Evolutionary conservation across 1,140 invertebrate species (phyloP), one percentile per base, ranked within the genome.

Genomic region (Potamilus streckersoni): DNA sequence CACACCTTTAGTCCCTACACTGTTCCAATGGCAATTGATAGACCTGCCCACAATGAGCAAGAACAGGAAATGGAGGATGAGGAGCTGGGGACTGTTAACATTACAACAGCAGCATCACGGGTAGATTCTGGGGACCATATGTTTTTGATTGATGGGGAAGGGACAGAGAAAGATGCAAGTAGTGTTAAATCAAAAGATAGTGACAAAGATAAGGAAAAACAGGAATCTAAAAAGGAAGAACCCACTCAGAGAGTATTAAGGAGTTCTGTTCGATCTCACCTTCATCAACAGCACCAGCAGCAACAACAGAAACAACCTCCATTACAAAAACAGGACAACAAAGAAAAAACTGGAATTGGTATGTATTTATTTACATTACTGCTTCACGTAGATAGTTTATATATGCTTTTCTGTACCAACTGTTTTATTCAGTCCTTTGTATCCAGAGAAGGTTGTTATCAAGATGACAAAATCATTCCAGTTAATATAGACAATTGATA

Each of bases 191-290:
- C 61, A n/a, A 17, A 12, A 23, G 65, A 69, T 62, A 69, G 65
- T 68, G 65, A 69, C 20, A 20, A 68, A 27, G 69, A 61, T 63
- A 69, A 79, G 27, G 93, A 94, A 71, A 91, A 91, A 20, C 68
- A 68, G 19, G 79, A 79, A 19, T 82, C 82, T n/a, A 81, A 82
- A 60, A 74, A 79, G 49, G 79, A 84, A 16, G 80, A 85, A 74
- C 74, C 77, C 38, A 80, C 80, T 63, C 74, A 84, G 75, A 80
- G 79, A 15, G 73, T 74, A 19, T 75, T 83, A 20, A 84, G 83
- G 16, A 72, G 87, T 55, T 83, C 84, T 8, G 78, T 89, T 63
- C 66, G 87, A 60, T 89, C 87, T 68, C 87, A 89, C 59, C 81
- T 79, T 49, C 66, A 82, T 69, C 73, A 74, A 65, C 69, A 74